These are phyloP conservation scores for Phoxinus dragarum DNA, from an alignment of 2,797 vertebrate species.

Conservation along the genomic window DNA sequence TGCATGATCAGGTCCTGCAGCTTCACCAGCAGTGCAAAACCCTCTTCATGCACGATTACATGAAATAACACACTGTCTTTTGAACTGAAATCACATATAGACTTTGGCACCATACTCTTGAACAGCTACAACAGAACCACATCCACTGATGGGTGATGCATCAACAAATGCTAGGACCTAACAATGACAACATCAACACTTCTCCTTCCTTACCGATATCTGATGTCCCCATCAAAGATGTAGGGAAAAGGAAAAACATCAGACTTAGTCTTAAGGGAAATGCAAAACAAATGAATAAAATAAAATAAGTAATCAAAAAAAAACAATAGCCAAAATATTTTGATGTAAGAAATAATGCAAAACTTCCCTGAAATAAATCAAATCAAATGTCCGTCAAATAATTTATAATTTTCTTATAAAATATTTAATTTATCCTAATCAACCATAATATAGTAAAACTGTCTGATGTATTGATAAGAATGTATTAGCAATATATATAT, in stretches of 20 bases:
- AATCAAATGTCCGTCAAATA: not conserved
- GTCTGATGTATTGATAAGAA: not conserved
- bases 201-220: slow-evolving; percentile 61
- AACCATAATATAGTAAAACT: not conserved
- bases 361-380: not conserved
- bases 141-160: slow-evolving; percentile 38
- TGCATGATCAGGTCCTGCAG: slow-evolving; percentile 63
- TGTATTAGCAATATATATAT: not conserved
- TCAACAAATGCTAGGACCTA: slow-evolving; percentile 27
- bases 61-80: slow-evolving; percentile 4
- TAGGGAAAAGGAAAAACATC: slow-evolving; percentile 48
- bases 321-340: not conserved
- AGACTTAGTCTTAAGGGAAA: slow-evolving; percentile 18
- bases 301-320: not conserved
- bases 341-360: not conserved
- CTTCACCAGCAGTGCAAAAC: slow-evolving; percentile 26
- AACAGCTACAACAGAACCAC: slow-evolving; percentile 21
- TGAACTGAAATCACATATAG: slow-evolving; percentile 24
- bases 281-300: not conserved
- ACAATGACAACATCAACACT: slow-evolving; percentile 31
- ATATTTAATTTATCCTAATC: not conserved
- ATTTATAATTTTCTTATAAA: not conserved
- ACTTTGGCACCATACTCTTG: slow-evolving; percentile 3
- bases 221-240: slow-evolving; percentile 54
- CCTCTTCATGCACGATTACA: slow-evolving; percentile 36